Evolutionary conservation across 2,888 invertebrate species (phyloP), one percentile per base, ranked within the genome.

Genomic region (Tenthredo amoena): DNA sequence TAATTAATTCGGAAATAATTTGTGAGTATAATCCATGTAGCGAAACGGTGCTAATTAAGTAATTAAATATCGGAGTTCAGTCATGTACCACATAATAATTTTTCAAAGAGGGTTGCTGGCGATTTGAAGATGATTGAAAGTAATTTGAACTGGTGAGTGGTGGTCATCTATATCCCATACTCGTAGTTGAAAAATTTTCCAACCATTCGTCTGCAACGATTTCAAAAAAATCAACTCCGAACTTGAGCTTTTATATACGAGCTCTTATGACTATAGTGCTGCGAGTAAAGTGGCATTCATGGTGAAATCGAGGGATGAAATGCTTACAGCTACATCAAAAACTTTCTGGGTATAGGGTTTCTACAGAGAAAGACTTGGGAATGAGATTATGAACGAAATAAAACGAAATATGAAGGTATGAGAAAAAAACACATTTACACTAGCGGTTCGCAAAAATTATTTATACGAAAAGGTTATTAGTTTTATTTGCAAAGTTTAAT

Each of bases 1-100:
- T 26, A 68, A 68, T 68, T 68, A 68, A 34, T 34, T 68, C 34
- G 31, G 31, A 68, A 68, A 26, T 34, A 68, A 68, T 34, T 68
- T 68, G 31, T 68, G 18, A 68, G 68, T 26, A 55, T 55, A 68
- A 68, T 68, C 34, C 31, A 34, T 6, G 68, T 68, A 68, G 31
- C 68, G 31, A 68, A 68, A 68, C 18, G 15, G 68, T 68, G 68
- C 1, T 68, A 34, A 68, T 68, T 68, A 68, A 18, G 34, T 68
- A 18, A 68, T 34, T 34, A 34, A 68, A 68, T 31, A 12, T 34
- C 68, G 1, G 34, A 68, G 68, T 18, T 68, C 1, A 68, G 34
- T 68, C 34, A 18, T 68, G 3, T 68, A 26, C 62, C 4, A 21
- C 26, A 62, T 62, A 62, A 62, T 62, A 15, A 68, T 68, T 26